phyloP scores from a whole-genome alignment of 2,888 invertebrate genomes.

The Mimachlamys varia region DNA sequence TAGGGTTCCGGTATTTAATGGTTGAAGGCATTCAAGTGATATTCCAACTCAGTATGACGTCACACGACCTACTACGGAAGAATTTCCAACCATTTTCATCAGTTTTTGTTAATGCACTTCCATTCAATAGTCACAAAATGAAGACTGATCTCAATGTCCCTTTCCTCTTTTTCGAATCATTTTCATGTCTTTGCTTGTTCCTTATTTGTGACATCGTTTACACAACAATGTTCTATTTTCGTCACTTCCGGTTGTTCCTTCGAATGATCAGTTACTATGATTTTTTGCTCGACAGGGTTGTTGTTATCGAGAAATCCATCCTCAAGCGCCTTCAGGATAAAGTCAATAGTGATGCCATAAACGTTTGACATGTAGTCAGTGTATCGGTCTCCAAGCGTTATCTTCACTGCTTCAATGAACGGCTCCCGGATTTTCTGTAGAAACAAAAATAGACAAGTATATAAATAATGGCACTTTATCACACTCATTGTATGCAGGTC shows the following conservation, averaged over 20 bases:
- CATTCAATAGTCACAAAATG: not conserved
- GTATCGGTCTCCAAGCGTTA: constrained; percentile 93
- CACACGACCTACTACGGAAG: not conserved
- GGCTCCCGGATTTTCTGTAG: constrained; percentile 93
- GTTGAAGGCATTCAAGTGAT: not conserved
- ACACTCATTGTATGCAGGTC: not conserved
- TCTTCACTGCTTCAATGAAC: constrained; percentile 92
- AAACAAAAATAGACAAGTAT: constrained; percentile 45
- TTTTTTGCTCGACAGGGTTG: constrained; percentile 14
- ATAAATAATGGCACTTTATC: not conserved
- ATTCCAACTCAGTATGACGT: not conserved
- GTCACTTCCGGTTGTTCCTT: constrained; percentile 18
- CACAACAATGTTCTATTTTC: constrained; percentile 21
- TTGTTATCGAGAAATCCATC: constrained; percentile 48
- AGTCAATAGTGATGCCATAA: constrained; percentile 88
- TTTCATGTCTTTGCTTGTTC: not conserved
- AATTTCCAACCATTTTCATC: not conserved
- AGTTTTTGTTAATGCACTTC: not conserved
- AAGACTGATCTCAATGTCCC: not conserved
- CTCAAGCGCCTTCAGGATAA: constrained; percentile 44
- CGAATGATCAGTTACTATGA: constrained; percentile 10
- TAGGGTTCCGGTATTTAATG: not conserved
- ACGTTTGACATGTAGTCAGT: constrained; percentile 94
- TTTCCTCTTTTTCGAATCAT: not conserved
- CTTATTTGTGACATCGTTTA: not conserved